Evolutionary conservation across 2,113 vertebrate species (phyloP), one percentile per base, ranked within the genome.

Genomic region (Ictidomys tridecemlineatus): DNA sequence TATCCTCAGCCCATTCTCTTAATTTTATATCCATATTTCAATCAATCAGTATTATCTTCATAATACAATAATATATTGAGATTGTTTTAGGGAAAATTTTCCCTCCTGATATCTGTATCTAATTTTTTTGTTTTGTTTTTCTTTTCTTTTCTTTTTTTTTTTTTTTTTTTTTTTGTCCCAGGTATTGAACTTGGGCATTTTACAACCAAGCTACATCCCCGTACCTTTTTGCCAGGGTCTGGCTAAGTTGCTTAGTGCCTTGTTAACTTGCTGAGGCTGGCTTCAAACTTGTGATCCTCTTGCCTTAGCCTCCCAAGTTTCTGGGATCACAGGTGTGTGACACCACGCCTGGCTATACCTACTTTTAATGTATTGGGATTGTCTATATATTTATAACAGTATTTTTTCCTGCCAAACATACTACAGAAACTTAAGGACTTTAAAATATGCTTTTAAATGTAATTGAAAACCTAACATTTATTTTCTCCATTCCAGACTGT

Each of bases 381-480:
- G 6, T 14, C 9, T 1, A 26, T n/a, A 39, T 92, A 95, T 65
- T 67, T 53, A 1, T 56, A 63, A 51, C 20, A 84, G 2, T 3
- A 58, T 70, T 86, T 92, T 85, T 91, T 89, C 20, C 4, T 69
- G 3, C 73, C 30, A 74, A 61, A 84, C 28, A 42, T 51, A 72
- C 45, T 63, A 26, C 9, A 88, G n/a, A 93, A 20, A 67, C 1
- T 37, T 94, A 94, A 95, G 80, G 14, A 2, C 77, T 78, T 93
- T 97, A 89, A 84, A n/a, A 12, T 45, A 65, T 78, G 4, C 45
- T 74, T 63, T 83, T 92, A 70, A 73, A 87, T 85, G 14, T 61
- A 16, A 93, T 37, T 48, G 91, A 91, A 56, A 11, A 76, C 20
- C 30, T 91, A 91, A 82, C 94, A 89, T 86, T 95, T 80, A 48